Evolutionary conservation across 2,113 vertebrate genomes (phyloP).

Genomic region (Actenoides hombroni): DNA sequence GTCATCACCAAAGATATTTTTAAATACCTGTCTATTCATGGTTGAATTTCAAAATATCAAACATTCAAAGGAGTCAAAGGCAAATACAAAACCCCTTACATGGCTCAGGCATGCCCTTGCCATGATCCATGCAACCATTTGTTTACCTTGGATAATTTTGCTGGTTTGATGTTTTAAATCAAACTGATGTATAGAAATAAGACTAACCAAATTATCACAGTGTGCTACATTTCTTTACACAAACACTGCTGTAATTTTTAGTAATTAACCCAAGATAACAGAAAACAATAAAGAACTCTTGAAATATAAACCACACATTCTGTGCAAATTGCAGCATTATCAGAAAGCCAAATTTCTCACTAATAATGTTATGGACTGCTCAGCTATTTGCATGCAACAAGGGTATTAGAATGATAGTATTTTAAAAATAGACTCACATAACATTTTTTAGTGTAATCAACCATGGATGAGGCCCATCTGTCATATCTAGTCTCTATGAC

Average conservation of each 20-base stretch:
- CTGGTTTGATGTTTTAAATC: neutral
- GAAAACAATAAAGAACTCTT: slow-evolving; percentile 3
- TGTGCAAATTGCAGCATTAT: neutral
- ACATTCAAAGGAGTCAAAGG: neutral
- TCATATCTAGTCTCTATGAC: slow-evolving; percentile 48
- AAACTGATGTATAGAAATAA: neutral
- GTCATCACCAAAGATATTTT: slow-evolving; percentile 20
- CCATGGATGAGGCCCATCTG: slow-evolving; percentile 53
- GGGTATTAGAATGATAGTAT: slow-evolving; percentile 7
- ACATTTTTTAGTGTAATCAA: slow-evolving; percentile 40
- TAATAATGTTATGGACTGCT: neutral
- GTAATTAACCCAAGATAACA: neutral
- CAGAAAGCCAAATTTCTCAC: slow-evolving; percentile 2
- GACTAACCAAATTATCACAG: neutral
- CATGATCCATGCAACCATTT: neutral
- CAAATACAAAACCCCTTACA: neutral
- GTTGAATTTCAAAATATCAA: slow-evolving; percentile 18
- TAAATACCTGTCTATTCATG: neutral
- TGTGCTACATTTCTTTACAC: neutral
- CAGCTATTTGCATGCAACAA: slow-evolving; percentile 22
- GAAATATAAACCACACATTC: neutral
- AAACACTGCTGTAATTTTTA: neutral
- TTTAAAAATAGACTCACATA: slow-evolving; percentile 65
- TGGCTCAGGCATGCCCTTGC: neutral
- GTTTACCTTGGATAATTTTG: neutral